A percentile compares a stretch with the other conserved stretches of the same genome.
Evolutionary conservation across 2,113 vertebrate genomes (phyloP).

Genomic region (Periophthalmodon schlosseri): DNA sequence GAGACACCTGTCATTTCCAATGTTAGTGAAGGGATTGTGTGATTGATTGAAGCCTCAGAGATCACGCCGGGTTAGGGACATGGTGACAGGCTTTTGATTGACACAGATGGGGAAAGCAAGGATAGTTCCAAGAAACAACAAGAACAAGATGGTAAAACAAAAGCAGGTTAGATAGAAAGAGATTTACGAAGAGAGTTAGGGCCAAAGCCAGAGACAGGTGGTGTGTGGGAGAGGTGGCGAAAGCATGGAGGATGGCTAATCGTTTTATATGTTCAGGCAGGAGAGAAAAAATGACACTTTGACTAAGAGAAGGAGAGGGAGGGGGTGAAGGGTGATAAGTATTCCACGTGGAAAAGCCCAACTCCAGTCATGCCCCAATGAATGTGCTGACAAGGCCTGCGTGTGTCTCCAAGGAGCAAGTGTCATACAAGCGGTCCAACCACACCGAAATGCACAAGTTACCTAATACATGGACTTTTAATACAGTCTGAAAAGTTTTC

Average conservation of each 20-base stretch:
- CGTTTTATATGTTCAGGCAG: conserved; percentile 8
- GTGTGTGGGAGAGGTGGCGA: conserved; percentile 75
- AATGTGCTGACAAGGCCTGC: conserved; percentile 70
- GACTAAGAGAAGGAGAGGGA: conserved; percentile 23
- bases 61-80: conserved; percentile 64
- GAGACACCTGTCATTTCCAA: conserved; percentile 72
- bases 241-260: conserved; percentile 23
- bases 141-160: conserved; percentile 67
- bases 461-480: conserved; percentile 9
- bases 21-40: conserved; percentile 63
- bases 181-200: conserved; percentile 46
- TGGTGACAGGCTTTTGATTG: conserved; percentile 70
- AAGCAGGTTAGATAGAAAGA: conserved; percentile 51
- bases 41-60: conserved; percentile 74
- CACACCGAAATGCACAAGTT: conserved; percentile 22
- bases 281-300: conserved; percentile 9
- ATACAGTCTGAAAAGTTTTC: neutral
- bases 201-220: conserved; percentile 69
- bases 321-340: conserved; percentile 28
- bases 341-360: conserved; percentile 52
- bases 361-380: conserved; percentile 68
- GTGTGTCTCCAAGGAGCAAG: conserved; percentile 41
- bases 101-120: conserved; percentile 63
- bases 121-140: conserved; percentile 27
- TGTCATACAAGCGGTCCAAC: conserved; percentile 51